A percentile compares a stretch with the other conserved stretches of the same genome.
phyloP scores from a whole-genome alignment of 2,888 invertebrate species.

The Sesamia inferens region DNA sequence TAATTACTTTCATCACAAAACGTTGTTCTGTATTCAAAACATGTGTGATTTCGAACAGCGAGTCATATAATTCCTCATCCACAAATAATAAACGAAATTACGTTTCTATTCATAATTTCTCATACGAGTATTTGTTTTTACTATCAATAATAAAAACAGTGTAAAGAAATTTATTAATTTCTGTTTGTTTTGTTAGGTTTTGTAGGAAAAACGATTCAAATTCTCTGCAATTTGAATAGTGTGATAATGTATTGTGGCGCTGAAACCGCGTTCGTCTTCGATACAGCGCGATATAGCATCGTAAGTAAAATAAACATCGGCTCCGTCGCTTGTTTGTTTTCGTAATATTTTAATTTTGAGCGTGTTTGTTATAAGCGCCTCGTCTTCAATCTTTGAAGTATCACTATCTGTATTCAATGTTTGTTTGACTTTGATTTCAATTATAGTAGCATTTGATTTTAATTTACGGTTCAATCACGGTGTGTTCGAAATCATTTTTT shows the following conservation, averaged over 20 bases:
- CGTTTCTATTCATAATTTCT: constrained; percentile 51
- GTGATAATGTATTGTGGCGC: constrained; percentile 63
- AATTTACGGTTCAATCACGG: constrained; percentile 38
- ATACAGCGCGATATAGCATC: constrained; percentile 76
- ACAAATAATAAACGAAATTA: constrained; percentile 52
- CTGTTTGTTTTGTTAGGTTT: constrained; percentile 58
- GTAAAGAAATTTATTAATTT: constrained; percentile 61
- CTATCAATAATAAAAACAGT: constrained; percentile 53
- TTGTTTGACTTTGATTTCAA: constrained; percentile 63
- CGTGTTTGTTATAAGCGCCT: constrained; percentile 77
- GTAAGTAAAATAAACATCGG: constrained; percentile 76
- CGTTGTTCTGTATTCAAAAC: constrained; percentile 13
- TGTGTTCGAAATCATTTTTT: constrained; percentile 15
- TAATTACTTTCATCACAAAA: constrained; percentile 10
- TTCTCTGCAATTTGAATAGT: constrained; percentile 58
- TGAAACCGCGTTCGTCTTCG: constrained; percentile 75
- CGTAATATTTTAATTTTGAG: constrained; percentile 85
- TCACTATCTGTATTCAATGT: constrained; percentile 62
- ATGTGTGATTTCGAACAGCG: constrained; percentile 54
- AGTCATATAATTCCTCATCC: constrained; percentile 44
- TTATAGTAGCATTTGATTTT: constrained; percentile 59
- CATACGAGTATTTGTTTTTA: constrained; percentile 52
- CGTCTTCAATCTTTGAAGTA: constrained; percentile 79
- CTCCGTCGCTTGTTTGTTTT: constrained; percentile 81
- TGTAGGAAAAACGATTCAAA: constrained; percentile 59